A percentile compares a stretch with the other conserved stretches of the same genome.
phyloP scores from a whole-genome alignment of 2,113 vertebrate species.

The Romanogobio albipinnatus region DNA sequence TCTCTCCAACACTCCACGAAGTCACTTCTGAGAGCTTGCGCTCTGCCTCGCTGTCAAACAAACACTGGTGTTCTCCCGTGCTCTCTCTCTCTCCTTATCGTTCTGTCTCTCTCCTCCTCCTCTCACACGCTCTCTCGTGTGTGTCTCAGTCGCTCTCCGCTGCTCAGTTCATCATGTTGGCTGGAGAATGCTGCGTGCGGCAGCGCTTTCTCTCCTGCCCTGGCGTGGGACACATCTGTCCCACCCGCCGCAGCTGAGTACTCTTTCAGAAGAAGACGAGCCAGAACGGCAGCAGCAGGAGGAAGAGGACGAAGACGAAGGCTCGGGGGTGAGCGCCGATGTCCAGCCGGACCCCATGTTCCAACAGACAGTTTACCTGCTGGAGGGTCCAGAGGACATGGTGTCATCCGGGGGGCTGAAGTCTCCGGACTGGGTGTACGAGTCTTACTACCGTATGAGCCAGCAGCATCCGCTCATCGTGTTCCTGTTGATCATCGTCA shows the following conservation, averaged over 20 bases:
- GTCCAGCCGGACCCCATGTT: conserved; percentile 49
- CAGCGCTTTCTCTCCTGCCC: conserved; percentile 58
- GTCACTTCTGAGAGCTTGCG: not conserved
- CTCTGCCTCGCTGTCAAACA: conserved; percentile 26
- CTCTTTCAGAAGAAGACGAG: conserved; percentile 51
- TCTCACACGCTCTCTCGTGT: conserved; percentile 44
- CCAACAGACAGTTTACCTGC: conserved; percentile 75
- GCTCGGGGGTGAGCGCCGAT: not conserved
- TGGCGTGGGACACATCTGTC: conserved; percentile 47
- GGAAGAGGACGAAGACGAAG: conserved; percentile 46
- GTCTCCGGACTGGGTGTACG: conserved; percentile 94
- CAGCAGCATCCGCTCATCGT: conserved; percentile 98
- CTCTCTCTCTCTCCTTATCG: conserved; percentile 27
- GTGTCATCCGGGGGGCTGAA: conserved; percentile 71
- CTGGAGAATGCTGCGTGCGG: conserved; percentile 65
- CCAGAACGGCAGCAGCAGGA: conserved; percentile 39
- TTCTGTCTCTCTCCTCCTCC: conserved; percentile 10
- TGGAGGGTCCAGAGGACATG: conserved; percentile 72
- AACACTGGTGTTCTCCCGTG: conserved; percentile 2
- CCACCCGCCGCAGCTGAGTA: conserved; percentile 54
- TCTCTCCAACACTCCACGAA: not conserved
- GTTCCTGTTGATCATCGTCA: conserved; percentile 96
- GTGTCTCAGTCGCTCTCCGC: conserved; percentile 51
- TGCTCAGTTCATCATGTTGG: conserved; percentile 68
- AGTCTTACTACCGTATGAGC: conserved; percentile 99